These are phyloP conservation scores for Manis pentadactyla DNA, from an alignment of 2,797 vertebrate genomes.

Conservation along the genomic window DNA sequence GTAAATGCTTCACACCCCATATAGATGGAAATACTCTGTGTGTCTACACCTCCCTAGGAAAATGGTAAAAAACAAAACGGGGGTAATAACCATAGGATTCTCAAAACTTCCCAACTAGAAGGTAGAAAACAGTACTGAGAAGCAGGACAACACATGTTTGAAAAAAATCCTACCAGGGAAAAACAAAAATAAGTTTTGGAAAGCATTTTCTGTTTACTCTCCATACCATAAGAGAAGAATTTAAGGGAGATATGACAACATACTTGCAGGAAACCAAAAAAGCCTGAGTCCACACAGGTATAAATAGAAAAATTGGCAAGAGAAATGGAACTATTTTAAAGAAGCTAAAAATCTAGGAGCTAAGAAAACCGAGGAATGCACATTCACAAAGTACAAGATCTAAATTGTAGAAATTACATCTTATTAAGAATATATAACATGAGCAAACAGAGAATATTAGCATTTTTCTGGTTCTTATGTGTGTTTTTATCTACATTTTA, in stretches of 20 bases:
- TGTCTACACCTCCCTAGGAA: not conserved
- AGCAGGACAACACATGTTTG: not conserved
- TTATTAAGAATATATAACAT: not conserved
- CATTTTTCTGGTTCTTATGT: not conserved
- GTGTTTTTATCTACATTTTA: not conserved
- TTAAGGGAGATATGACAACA: not conserved
- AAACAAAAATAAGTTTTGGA: constrained; percentile 12
- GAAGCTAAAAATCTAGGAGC: constrained; percentile 26
- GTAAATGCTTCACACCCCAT: accelerated
- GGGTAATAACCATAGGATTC: not conserved
- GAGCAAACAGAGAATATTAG: not conserved
- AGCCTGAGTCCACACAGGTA: not conserved
- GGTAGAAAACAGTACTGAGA: not conserved
- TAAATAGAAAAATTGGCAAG: not conserved
- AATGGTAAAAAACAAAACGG: not conserved
- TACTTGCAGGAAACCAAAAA: not conserved
- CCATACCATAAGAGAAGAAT: not conserved
- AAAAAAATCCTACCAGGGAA: not conserved
- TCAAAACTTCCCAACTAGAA: not conserved
- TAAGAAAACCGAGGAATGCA: not conserved
- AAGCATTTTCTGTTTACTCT: constrained; percentile 9
- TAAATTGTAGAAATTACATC: constrained; percentile 14
- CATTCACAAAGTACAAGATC: not conserved
- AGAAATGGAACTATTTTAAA: not conserved
- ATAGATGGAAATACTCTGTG: not conserved